phyloP scores from a whole-genome alignment of 2,888 invertebrate genomes.

The Watsonalla binaria region DNA sequence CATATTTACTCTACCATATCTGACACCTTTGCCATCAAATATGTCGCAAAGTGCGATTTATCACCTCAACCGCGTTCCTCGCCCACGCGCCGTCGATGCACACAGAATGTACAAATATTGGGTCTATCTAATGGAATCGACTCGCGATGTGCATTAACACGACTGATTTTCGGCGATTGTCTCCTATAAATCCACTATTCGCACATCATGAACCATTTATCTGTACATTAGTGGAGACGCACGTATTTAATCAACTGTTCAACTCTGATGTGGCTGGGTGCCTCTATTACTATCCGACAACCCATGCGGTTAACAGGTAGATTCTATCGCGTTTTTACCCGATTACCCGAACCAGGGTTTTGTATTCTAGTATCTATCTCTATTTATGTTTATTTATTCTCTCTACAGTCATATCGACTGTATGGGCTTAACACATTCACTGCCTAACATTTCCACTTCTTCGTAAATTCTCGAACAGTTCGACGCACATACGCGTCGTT shows the following conservation, averaged over 20 bases:
- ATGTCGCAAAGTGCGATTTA: background rate
- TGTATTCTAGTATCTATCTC: no score
- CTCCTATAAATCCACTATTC: slow-evolving; percentile 16
- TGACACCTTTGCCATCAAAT: background rate
- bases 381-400: no score
- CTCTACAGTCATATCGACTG: no score
- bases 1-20: background rate
- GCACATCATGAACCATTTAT: slow-evolving; percentile 15
- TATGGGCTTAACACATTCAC: no score
- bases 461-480: no score
- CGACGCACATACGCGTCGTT: no score
- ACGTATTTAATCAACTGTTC: background rate
- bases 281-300: no score
- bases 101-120: slow-evolving; percentile 31
- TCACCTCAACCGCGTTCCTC: slow-evolving; percentile 8
- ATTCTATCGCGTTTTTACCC: no score
- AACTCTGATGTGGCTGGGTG: no score
- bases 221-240: background rate
- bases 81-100: slow-evolving; percentile 18
- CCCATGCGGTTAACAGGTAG: no score
- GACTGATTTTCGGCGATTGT: slow-evolving; percentile 11
- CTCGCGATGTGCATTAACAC: slow-evolving; percentile 16
- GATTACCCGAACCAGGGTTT: no score
- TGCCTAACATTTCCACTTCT: no score
- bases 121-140: slow-evolving; percentile 28